Base-by-base conservation (phyloP, 2,113 vertebrate species). In the Lepus timidus region DNA sequence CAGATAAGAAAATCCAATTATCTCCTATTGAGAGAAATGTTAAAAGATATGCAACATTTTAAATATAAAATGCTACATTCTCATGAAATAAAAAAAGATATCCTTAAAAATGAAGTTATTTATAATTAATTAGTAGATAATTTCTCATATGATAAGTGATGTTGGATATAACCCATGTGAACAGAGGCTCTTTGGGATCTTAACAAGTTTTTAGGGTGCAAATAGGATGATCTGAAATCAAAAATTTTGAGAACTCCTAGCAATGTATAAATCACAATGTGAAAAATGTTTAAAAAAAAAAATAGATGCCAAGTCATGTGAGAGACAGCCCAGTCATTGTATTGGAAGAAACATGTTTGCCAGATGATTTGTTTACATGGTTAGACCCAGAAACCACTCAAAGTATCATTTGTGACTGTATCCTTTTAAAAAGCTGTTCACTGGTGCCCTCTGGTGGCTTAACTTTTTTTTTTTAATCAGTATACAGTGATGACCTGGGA, bases 361-460 rank as follows among this genome's bases (percentile, higher is more conserved):
- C 70, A 84, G 17, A 76, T 49, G 58, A 88, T 36, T 90, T 25
- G 51, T 52, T 78, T 6, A 36, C 12, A 36, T 4, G 44, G 61
- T 8, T 65, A 55, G n/a, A 31, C 31, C 76, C 20, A 89, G 76
- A 91, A 96, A 87, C 71, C 76, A 90, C 25, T 36, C 62, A 83
- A 79, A 61, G 11, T 29, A 52, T n/a, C 29, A 62, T 10, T 27
- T 22, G 68, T 61, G 19, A 16, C 0, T 10, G 44, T 5, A 11
- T 65, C 36, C 19, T 78, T 74, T 65, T 62, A 36, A 95, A 96
- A 96, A 95, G 31, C 79, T 97, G 33, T 93, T 90, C 61, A 79
- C 4, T 96, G 82, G 82, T 92, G 93, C 95, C 96, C 92, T 39
- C 96, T 96, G 75, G 78, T 94, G 97, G 90, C 9, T 87, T 75